Conservation (phyloP, 2,888 invertebrate genomes). For the Himalopsyche japonica region DNA sequence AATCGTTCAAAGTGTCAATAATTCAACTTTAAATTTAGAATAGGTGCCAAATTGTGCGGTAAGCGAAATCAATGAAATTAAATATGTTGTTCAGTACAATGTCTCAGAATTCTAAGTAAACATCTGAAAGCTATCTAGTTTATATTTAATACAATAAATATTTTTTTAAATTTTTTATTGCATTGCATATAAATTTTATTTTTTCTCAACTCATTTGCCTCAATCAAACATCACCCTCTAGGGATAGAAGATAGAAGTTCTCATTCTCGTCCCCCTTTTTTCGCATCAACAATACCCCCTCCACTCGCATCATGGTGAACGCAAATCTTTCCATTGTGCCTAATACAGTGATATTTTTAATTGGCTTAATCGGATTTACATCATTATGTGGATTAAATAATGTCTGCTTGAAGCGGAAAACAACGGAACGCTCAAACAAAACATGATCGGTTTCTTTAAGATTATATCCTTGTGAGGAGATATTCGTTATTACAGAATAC, state of each 20-base stretch:
- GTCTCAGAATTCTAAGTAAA: too few species aligned
- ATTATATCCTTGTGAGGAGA: background rate
- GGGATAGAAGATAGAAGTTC: background rate
- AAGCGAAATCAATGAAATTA: too few species aligned
- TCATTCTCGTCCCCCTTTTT: background rate
- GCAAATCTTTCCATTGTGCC: slow-evolving; percentile 21
- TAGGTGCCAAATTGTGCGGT: too few species aligned
- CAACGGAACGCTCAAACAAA: background rate
- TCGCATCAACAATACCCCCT: background rate
- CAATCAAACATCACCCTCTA: background rate
- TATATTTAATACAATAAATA: too few species aligned
- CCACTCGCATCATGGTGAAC: background rate
- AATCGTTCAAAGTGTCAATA: too few species aligned
- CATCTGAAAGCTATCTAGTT: too few species aligned
- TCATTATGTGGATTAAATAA: slow-evolving; percentile 48
- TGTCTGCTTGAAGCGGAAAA: background rate
- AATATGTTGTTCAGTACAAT: too few species aligned
- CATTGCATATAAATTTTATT: too few species aligned
- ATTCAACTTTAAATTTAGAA: too few species aligned
- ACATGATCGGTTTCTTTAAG: background rate
- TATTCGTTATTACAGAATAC: background rate
- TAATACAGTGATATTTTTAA: slow-evolving; percentile 49
- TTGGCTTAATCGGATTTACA: slow-evolving; percentile 56
- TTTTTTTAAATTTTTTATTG: too few species aligned
- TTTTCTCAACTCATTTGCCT: background rate